phyloP scores from a whole-genome alignment of 2,113 vertebrate species.

The Myotis lucifugus region DNA sequence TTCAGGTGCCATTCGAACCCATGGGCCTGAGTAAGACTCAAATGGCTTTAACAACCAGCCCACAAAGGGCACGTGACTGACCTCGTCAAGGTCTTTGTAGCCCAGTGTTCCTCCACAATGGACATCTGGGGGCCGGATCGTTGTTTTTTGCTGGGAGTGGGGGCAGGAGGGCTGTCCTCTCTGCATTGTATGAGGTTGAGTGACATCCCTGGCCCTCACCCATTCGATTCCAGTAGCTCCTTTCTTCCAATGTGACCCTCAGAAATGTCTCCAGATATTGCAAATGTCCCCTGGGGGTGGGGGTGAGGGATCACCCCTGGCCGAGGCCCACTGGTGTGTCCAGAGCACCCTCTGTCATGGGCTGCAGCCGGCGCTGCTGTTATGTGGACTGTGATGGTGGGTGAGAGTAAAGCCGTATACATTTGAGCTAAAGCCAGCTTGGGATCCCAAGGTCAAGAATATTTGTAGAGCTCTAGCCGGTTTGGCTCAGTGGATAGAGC shows the following conservation, averaged over 20 bases:
- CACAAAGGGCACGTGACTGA: accelerated
- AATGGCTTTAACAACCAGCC: neutral
- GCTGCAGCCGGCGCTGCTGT: neutral
- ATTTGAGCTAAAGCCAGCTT: neutral
- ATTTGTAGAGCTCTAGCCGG: too few species aligned
- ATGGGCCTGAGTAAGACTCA: accelerated
- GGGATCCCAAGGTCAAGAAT: neutral
- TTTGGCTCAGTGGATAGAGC: too few species aligned
- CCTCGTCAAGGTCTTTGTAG: accelerated
- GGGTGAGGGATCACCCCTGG: neutral
- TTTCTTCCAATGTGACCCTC: neutral
- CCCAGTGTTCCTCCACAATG: neutral
- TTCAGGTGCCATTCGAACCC: neutral
- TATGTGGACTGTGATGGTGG: neutral
- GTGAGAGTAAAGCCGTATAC: neutral
- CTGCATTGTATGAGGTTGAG: accelerated
- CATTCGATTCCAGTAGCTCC: neutral
- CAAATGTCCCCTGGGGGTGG: neutral
- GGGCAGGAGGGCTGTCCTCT: accelerated
- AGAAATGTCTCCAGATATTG: neutral
- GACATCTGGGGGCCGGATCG: neutral
- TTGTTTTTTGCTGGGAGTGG: neutral
- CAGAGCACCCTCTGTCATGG: neutral
- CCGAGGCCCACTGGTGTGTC: neutral
- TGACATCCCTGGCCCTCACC: neutral